A percentile compares a stretch with the other conserved stretches of the same genome.
Conservation (phyloP, 2,113 vertebrate species). For the Hydrolagus affinis region DNA sequence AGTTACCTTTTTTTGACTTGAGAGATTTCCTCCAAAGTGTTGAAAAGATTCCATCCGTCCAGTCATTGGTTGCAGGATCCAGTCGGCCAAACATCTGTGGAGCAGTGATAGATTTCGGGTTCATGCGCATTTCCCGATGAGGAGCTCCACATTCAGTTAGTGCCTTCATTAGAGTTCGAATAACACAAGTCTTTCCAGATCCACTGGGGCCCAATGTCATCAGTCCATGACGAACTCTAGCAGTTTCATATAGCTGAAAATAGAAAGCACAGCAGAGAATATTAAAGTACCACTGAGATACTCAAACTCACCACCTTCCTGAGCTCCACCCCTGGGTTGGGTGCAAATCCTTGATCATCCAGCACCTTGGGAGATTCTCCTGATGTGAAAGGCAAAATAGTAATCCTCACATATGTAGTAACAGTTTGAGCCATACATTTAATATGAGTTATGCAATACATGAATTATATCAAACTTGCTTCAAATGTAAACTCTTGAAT, state of each 20-base stretch:
- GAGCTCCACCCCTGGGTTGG: too few species aligned
- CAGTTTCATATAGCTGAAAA: slow-evolving; percentile 59
- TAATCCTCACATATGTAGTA: too few species aligned
- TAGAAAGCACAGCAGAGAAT: not conserved
- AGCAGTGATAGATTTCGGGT: slow-evolving; percentile 66
- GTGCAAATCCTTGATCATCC: too few species aligned
- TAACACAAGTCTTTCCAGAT: slow-evolving; percentile 59
- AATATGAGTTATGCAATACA: too few species aligned
- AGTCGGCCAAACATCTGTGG: slow-evolving; percentile 65
- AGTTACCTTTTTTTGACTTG: slow-evolving; percentile 59
- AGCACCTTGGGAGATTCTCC: too few species aligned
- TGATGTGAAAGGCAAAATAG: too few species aligned
- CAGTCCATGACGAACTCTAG: slow-evolving; percentile 60
- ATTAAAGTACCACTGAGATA: not conserved
- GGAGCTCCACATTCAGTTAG: slow-evolving; percentile 56
- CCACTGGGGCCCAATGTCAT: slow-evolving; percentile 68
- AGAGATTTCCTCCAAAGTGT: slow-evolving; percentile 64
- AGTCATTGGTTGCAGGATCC: slow-evolving; percentile 66
- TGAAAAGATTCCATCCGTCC: slow-evolving; percentile 70
- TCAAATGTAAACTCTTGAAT: too few species aligned
- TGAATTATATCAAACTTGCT: too few species aligned
- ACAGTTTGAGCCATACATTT: too few species aligned
- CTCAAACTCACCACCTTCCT: too few species aligned
- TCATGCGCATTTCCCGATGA: slow-evolving; percentile 64
- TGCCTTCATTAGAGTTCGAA: slow-evolving; percentile 56